Evolutionary conservation across 2,888 invertebrate species (phyloP).

Genomic region (Tetragonula carbonaria): DNA sequence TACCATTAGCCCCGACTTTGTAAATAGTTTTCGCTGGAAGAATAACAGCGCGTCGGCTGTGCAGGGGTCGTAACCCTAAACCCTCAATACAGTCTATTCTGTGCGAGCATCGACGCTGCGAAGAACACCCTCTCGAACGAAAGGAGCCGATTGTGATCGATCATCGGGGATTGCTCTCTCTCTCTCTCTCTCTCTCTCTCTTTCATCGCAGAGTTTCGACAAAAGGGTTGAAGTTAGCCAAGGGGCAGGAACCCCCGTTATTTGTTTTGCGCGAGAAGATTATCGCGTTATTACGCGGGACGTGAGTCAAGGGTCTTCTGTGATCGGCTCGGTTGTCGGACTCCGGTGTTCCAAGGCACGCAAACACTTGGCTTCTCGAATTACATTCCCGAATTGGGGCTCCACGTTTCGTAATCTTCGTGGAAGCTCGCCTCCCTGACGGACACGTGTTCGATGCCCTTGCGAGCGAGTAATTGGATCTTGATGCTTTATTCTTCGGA

Average conservation of each 20-base stretch:
- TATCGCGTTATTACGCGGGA: constrained; percentile 81
- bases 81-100: constrained; percentile 62
- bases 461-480: constrained; percentile 32
- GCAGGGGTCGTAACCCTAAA: constrained; percentile 75
- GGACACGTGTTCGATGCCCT: constrained; percentile 49
- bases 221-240: constrained; percentile 76
- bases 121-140: constrained; percentile 68
- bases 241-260: constrained; percentile 61
- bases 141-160: constrained; percentile 82
- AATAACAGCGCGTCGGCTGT: constrained; percentile 79
- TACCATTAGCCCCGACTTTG: constrained; percentile 83
- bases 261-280: constrained; percentile 82
- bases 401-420: constrained; percentile 55
- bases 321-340: constrained; percentile 50
- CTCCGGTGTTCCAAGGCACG: constrained; percentile 63
- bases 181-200: neutral
- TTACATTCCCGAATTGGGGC: constrained; percentile 76
- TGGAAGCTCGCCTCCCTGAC: constrained; percentile 20
- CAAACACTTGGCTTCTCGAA: constrained; percentile 75
- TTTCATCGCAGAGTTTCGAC: constrained; percentile 34
- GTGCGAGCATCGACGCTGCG: constrained; percentile 67
- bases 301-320: constrained; percentile 75
- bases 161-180: constrained; percentile 77
- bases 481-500: neutral
- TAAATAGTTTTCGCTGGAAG: constrained; percentile 83